Base-by-base conservation (phyloP, 2,113 vertebrate species). In the Sinocyclocheilus grahami region DNA sequence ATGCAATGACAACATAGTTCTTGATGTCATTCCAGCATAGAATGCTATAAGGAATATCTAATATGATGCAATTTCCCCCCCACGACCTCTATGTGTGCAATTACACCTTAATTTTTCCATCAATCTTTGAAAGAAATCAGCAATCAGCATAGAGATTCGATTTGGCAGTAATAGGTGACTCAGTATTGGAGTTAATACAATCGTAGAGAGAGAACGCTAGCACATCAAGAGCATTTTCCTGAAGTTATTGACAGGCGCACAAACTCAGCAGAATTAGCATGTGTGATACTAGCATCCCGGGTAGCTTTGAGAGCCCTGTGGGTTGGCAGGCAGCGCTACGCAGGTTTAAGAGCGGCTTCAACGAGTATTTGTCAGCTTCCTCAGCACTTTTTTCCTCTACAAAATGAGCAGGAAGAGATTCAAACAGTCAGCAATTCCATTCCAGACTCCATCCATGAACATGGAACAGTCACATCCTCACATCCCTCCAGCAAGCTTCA, bases 371-470 rank as follows among this genome's bases (percentile, higher is more conserved):
- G 48, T 33, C 27, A 77, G 42, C 90, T 69, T 89, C 27, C 82
- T 90, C 89, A 89, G 89, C 89, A 82, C 42, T 89, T 91, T 33
- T 86, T 67, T 58, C n/a, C 79, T 87, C 85, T 83, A 55, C 20
- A 62, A 78, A 86, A 86, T 78, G 87, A 86, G 51, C 24, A 53
- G 65, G 58, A 87, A 83, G 39, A 53, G 84, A 78, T 89, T 89
- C 30, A 33, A 78, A 30, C 76, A 92, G 89, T 93, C 90, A 92
- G 92, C 92, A 89, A 72, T 77, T 92, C 84, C 69, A 75, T 76
- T 87, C 39, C 77, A 71, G 85, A 87, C 74, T 62, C 30, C 39
- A 75, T 71, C 82, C 77, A 62, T 81, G 72, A 79, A 42, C 33
- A 39, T 58, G 30, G 82, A 89, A 62, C 87, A 87, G 88, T 90